Base-by-base conservation (phyloP, 2,888 invertebrate species). In the Embidobia sp. region DNA sequence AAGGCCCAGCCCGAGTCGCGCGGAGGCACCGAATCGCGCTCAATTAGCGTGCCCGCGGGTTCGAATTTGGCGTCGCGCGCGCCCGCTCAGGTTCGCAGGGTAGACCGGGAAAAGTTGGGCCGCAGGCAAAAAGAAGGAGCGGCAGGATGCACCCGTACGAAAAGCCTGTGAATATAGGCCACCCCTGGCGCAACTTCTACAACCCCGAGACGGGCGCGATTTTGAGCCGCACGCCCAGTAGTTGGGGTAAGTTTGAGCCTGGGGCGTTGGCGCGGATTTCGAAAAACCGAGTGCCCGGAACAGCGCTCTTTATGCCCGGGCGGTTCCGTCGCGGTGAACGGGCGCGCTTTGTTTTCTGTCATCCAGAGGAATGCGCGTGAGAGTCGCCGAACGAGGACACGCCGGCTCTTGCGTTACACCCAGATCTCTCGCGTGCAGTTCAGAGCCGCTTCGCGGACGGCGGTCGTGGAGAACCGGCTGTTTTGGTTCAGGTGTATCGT, bases 191-290 rank as follows among this genome's bases (percentile, higher is more conserved):
- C n/a, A 77, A 85, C 82, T 78, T 93, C 63, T 93, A 92, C 88
- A 92, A 93, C 86, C 84, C 90, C 27, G 91, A 92, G 74, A 92
- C 91, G 37, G 91, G 91, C 37, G 91, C 92, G 76, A 90, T 93
- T 81, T 89, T 93, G 81, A 93, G 93, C 61, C 90, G 93, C 81
- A 92, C 92, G 44, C 91, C 91, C 44, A 87, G 90, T 80, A 92
- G 92, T 85, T 94, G 93, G 93, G 91, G 93, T 93, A 90, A 91
- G 92, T 80, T 8, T 37, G 31, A 15, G 7, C 19, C 10, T 3
- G 59, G 51, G 48, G 61, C 46, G 46, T 48, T 40, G 51, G 61
- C 67, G 48, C 49, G 42, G 48, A 33, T 55, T 55, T 48, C 35
- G 35, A 51, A 74, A 29, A 18, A 11, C 27, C 7, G 11, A 16